Conservation (phyloP, 1,140 invertebrate genomes). For the Octopus bimaculoides region DNA sequence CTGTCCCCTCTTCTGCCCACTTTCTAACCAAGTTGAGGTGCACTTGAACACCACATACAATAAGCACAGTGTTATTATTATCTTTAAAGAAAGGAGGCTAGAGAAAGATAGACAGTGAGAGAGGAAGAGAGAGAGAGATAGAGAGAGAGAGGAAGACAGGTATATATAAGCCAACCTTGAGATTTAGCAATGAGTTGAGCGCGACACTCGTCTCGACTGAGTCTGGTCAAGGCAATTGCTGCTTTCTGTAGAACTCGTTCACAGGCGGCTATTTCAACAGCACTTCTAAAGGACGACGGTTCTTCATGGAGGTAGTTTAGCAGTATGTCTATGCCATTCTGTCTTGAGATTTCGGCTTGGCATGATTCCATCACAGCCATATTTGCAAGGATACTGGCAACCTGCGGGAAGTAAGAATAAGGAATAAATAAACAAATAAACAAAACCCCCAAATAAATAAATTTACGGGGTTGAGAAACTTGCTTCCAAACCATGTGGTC, state of each 20-base stretch:
- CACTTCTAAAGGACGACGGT: slow-evolving; percentile 60
- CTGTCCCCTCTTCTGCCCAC: no score
- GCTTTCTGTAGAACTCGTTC: slow-evolving; percentile 80
- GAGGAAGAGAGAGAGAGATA: no score
- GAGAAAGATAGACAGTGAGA: no score
- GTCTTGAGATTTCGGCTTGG: slow-evolving; percentile 63
- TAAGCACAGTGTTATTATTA: not conserved
- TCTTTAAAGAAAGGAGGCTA: no score
- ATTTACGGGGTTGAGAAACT: not conserved
- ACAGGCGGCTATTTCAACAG: slow-evolving; percentile 66
- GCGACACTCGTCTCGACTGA: slow-evolving; percentile 72
- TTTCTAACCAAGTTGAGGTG: no score
- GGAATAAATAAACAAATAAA: slow-evolving; percentile 4
- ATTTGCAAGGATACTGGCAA: slow-evolving; percentile 76
- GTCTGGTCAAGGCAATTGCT: slow-evolving; percentile 77
- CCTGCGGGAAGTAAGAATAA: slow-evolving; percentile 45
- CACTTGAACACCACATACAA: no score
- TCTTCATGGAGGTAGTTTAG: slow-evolving; percentile 73
- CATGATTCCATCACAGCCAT: slow-evolving; percentile 70
- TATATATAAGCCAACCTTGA: slow-evolving; percentile 61
- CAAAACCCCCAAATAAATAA: not conserved
- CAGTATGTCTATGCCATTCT: slow-evolving; percentile 68
- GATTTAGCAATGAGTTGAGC: slow-evolving; percentile 73
- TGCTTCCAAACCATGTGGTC: no score
- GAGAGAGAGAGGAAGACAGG: no score